phyloP scores from a whole-genome alignment of 2,888 invertebrate species.

The Dusona sp. region DNA sequence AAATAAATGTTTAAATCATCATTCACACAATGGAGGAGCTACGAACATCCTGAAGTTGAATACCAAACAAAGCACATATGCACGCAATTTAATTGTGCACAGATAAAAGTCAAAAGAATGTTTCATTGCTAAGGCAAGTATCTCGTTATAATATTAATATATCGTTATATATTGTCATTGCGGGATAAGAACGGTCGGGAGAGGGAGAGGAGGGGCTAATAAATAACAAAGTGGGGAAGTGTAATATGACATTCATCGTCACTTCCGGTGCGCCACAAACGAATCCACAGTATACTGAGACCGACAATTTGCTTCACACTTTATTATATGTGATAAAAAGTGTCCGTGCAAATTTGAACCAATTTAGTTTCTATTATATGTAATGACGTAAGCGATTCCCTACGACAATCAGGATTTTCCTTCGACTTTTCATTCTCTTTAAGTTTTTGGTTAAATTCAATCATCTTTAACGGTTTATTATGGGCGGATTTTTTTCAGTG shows the following conservation, averaged over 20 bases:
- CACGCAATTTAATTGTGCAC: not conserved
- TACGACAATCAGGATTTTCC: not conserved
- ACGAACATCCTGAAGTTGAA: not conserved
- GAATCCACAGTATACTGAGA: constrained; percentile 76
- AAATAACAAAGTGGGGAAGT: constrained; percentile 28
- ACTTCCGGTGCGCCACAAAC: constrained; percentile 80
- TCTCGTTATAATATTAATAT: constrained; percentile 57
- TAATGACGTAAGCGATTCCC: not conserved
- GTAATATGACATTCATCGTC: constrained; percentile 72
- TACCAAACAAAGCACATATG: not conserved
- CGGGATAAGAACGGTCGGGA: not conserved
- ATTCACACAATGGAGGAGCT: not conserved
- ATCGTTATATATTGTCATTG: constrained; percentile 46
- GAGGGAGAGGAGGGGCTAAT: constrained; percentile 17
- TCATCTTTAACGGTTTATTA: not conserved
- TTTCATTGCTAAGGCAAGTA: constrained; percentile 57
- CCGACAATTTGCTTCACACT: constrained; percentile 58
- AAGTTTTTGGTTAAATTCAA: not conserved
- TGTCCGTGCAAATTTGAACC: constrained; percentile 18
- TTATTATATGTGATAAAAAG: constrained; percentile 15
- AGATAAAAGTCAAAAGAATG: constrained; percentile 38
- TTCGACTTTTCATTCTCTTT: not conserved
- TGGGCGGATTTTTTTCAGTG: not conserved
- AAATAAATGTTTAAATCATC: not conserved
- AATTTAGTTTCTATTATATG: not conserved